Base-by-base conservation (phyloP, 2,797 vertebrate species). In the Numenius phaeopus region DNA sequence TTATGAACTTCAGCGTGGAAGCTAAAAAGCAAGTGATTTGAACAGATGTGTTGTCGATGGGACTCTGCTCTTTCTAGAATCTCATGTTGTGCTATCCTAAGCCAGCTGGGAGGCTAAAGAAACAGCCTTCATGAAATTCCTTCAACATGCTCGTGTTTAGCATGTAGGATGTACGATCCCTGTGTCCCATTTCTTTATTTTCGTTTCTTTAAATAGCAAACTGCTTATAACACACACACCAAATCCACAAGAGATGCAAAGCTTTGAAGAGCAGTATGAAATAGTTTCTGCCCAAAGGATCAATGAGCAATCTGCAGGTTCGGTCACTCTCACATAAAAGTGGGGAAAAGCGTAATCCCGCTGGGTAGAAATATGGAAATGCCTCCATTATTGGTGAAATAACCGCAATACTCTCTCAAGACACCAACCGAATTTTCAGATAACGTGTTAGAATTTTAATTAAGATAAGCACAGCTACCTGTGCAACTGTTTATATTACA, bases 31-130 rank as follows among this genome's bases (percentile, higher is more conserved):
- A 76, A 91, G 27, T 5, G 14, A 88, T 93, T 57, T 92, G 83
- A 95, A 66, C 87, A 97, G 95, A 94, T 95, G 89, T 87, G 67
- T 71, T 94, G 79, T 83, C 92, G 80, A 87, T 89, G 76, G 82
- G 90, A 92, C 80, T 92, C 83, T 71, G 71, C 44, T 93, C 24
- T 4, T 90, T 65, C 72, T 72, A 87, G 42, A 92, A 40, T 49
- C 91, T 50, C 86, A 82, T 6, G 9, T 86, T 80, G 39, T 87
- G 55, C 69, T 89, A 57, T 66, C 65, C 8, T 34, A 78, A 89
- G 26, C 80, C 89, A 96, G 73, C 77, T 69, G 87, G 30, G 65
- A 91, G 42, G 83, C 95, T 62, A 83, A 85, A 88, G 54, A 83
- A 67, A 83, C 30, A 87, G 17, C 27, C 82, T 91, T 71, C 86